phyloP scores from a whole-genome alignment of 2,113 vertebrate species.

The Narcine bancroftii region DNA sequence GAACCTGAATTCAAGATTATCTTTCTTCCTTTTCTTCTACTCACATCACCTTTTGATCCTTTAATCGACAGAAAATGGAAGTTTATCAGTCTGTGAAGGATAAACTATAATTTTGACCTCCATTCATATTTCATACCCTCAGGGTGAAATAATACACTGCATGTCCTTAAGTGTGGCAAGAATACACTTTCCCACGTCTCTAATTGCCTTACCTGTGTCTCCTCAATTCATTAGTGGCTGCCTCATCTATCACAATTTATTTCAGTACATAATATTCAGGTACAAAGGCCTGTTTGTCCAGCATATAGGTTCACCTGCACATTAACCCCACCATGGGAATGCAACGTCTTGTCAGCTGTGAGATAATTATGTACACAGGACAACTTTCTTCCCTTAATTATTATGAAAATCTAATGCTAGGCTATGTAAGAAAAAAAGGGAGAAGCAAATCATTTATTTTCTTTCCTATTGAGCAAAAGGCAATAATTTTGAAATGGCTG shows the following conservation, averaged over 20 bases:
- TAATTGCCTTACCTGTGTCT: background rate
- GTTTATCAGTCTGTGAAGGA: too few relatives aligned
- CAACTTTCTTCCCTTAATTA: background rate
- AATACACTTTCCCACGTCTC: conserved; percentile 16
- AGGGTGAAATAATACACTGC: too few relatives aligned
- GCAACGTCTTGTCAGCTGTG: background rate
- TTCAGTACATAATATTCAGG: background rate
- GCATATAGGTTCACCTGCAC: background rate
- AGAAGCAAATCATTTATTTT: background rate
- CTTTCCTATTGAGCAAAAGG: background rate
- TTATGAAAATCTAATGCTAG: background rate
- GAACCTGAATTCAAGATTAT: background rate
- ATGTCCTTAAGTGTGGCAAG: too few relatives aligned
- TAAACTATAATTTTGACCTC: too few relatives aligned
- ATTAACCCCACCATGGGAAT: background rate
- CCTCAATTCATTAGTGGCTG: background rate
- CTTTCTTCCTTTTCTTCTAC: background rate
- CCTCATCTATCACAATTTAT: conserved; percentile 22
- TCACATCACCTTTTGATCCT: background rate
- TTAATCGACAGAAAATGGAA: background rate
- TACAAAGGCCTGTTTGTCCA: conserved; percentile 6
- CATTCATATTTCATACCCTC: too few relatives aligned
- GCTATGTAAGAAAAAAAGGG: background rate
- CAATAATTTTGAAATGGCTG: background rate
- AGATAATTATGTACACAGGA: background rate